phyloP scores from a whole-genome alignment of 1,140 invertebrate genomes.

The Heliconius hewitsoni region DNA sequence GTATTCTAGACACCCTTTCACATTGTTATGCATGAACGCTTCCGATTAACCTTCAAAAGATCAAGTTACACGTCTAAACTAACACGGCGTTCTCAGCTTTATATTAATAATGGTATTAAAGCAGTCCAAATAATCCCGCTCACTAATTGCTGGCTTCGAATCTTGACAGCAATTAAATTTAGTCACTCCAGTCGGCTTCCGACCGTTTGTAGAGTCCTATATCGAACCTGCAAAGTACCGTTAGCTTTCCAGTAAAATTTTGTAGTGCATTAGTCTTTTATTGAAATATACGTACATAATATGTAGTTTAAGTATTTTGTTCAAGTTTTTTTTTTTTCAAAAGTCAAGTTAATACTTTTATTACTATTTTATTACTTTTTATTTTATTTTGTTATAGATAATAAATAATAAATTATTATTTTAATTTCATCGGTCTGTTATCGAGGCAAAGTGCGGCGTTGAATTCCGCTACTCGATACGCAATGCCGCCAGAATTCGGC shows the following conservation, averaged over 20 bases:
- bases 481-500: too few species aligned
- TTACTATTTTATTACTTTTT: too few species aligned
- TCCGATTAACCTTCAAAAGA: conserved; percentile 43
- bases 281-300: too few species aligned
- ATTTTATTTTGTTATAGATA: too few species aligned
- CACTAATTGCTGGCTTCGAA: conserved; percentile 58
- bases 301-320: too few species aligned
- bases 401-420: too few species aligned
- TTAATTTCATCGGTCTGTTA: too few species aligned
- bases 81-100: conserved; percentile 39
- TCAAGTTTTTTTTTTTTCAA: not conserved
- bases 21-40: conserved; percentile 26
- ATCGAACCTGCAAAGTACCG: conserved; percentile 26
- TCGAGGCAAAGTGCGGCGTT: too few species aligned
- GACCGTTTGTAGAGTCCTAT: conserved; percentile 29
- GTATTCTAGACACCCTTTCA: conserved; percentile 21
- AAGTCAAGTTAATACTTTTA: too few species aligned
- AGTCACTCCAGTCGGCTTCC: conserved; percentile 43
- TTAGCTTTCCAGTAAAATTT: conserved; percentile 21
- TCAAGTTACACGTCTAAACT: conserved; percentile 54
- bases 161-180: conserved; percentile 65
- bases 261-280: conserved; percentile 1
- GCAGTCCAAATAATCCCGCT: conserved; percentile 55
- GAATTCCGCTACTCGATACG: too few species aligned
- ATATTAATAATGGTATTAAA: conserved; percentile 55